Percentiles rank a stretch among this genome's conserved stretches.
phyloP scores from a whole-genome alignment of 2,888 invertebrate genomes.

The Griposia aprilina region DNA sequence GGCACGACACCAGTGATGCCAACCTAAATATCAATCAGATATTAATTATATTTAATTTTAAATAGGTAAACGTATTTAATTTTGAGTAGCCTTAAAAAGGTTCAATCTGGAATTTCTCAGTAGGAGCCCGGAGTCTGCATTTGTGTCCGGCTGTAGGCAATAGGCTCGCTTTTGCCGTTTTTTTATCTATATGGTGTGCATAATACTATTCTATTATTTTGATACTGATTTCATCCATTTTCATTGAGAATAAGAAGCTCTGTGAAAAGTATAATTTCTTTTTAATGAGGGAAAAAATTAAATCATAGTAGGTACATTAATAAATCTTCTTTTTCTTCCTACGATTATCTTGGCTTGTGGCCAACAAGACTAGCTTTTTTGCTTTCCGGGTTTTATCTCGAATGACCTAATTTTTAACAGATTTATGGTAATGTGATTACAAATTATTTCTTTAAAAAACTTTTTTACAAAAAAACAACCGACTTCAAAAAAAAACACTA shows the following conservation, averaged over 20 bases:
- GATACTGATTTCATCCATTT: neutral
- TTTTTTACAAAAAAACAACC: no score
- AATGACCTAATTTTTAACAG: slow-evolving; percentile 19
- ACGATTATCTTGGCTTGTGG: slow-evolving; percentile 20
- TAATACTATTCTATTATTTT: neutral
- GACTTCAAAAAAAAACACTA: no score
- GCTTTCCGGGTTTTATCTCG: neutral
- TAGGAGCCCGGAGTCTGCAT: no score
- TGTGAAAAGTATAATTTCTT: neutral
- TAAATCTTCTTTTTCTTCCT: slow-evolving; percentile 26
- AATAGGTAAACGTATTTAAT: no score
- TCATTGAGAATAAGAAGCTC: neutral
- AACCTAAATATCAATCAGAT: no score
- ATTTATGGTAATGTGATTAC: neutral
- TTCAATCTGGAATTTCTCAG: no score
- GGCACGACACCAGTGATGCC: no score
- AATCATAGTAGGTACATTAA: neutral
- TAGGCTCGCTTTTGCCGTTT: no score
- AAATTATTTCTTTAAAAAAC: neutral
- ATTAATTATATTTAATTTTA: no score
- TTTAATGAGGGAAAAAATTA: slow-evolving; percentile 3
- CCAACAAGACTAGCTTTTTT: slow-evolving; percentile 4
- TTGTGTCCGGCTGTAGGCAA: no score
- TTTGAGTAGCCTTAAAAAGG: no score
- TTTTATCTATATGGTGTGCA: no score